Evolutionary conservation across 2,797 vertebrate genomes (phyloP).

Genomic region (Eleutherodactylus coqui): DNA sequence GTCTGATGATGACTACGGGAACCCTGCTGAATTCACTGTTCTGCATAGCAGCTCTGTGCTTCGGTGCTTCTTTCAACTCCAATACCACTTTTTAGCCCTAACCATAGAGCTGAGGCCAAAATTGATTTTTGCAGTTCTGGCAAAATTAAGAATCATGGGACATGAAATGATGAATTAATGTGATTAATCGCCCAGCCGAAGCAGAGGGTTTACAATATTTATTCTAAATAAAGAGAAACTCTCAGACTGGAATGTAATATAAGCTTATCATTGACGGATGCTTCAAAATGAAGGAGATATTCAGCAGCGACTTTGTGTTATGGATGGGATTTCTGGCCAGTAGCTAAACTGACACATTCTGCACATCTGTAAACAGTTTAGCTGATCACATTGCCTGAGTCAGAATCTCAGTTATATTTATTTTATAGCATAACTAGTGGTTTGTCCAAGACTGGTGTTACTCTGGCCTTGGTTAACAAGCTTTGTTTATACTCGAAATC

Average conservation of each 20-base stretch:
- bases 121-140: no score
- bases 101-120: no score
- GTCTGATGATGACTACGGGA: no score
- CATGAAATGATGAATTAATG: no score
- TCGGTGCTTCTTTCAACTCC: no score
- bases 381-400: constrained; percentile 55
- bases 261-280: neutral
- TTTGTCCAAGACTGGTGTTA: constrained; percentile 59
- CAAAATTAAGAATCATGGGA: no score
- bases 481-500: constrained; percentile 53
- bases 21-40: no score
- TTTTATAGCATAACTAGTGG: constrained; percentile 59
- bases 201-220: neutral
- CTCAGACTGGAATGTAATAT: constrained; percentile 17
- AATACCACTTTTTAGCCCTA: no score
- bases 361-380: constrained; percentile 60
- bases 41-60: no score
- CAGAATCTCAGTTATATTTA: constrained; percentile 55
- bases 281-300: constrained; percentile 25
- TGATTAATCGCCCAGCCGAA: neutral
- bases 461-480: constrained; percentile 59
- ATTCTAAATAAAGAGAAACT: neutral
- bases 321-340: constrained; percentile 54
- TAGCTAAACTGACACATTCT: constrained; percentile 56
- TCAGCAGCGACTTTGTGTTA: constrained; percentile 37